phyloP scores from a whole-genome alignment of 2,797 vertebrate genomes.

The Cyprinella venusta region DNA sequence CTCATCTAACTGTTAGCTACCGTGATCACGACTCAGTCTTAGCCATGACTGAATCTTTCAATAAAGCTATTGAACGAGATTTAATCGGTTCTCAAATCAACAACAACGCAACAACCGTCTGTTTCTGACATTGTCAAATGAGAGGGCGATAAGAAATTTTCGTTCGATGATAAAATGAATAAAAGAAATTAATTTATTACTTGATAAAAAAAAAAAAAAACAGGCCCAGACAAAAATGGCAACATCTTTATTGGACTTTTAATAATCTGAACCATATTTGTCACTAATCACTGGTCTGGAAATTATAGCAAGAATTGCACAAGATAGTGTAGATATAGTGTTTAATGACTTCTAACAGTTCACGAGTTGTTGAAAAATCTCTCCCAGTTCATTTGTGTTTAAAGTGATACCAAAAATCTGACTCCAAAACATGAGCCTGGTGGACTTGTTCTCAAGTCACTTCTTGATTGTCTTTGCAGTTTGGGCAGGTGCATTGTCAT shows the following conservation, averaged over 20 bases:
- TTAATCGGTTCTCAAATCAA: neutral
- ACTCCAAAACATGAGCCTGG: neutral
- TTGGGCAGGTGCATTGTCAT: too few species aligned
- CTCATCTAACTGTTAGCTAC: neutral
- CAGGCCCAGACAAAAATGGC: neutral
- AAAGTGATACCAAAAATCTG: neutral
- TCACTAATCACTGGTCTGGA: neutral
- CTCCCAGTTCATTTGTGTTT: neutral
- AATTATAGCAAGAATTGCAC: neutral
- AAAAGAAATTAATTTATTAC: neutral
- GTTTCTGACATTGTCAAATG: neutral
- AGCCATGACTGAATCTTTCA: neutral
- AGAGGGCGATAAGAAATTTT: neutral
- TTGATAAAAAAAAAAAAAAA: neutral
- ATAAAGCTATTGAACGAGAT: neutral
- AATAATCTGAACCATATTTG: neutral
- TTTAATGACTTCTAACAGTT: neutral
- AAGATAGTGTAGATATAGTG: neutral
- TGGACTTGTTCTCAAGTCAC: neutral
- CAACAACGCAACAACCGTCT: neutral
- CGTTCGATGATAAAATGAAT: neutral
- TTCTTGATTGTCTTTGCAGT: neutral
- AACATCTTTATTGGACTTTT: neutral
- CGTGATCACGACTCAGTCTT: conserved; percentile 18
- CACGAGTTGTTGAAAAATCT: neutral